Base-by-base conservation (phyloP, 2,113 vertebrate genomes). In the Cervus canadensis region DNA sequence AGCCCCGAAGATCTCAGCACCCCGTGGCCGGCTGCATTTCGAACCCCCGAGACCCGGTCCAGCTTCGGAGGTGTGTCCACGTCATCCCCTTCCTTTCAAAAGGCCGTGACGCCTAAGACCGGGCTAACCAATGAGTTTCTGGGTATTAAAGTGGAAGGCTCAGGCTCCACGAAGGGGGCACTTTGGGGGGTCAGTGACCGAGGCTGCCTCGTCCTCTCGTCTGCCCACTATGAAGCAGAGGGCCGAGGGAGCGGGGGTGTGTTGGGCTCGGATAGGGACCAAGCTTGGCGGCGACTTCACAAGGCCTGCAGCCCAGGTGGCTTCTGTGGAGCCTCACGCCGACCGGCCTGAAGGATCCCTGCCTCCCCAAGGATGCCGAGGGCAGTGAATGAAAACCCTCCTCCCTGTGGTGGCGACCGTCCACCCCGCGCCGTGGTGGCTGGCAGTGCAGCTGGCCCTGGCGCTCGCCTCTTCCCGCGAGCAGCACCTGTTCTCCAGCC, bases 301-400 rank as follows among this genome's bases (percentile, higher is more conserved):
- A 40, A 1, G 98, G 98, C 21, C 89, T 98, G 95, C 98, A 98
- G 97, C 98, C 98, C 86, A 98, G 98, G 98, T 98, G 98, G 95
- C 98, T 99, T 30, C 97, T 98, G 50, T 98, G 98, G 98, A 98
- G 98, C 97, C 97, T 99, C 30, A 79, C 95, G 28, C 98, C 98
- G 2, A 98, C 98, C 23, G 89, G 56, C 83, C 98, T 97, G 96
- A 98, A 99, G 98, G 86, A 71, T 43, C 98, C 98, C 25, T 98
- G 17, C 74, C 25, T 45, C 26, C 26, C 25, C 40, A 67, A 28
- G 98, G 33, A 89, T 97, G 23, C 98, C 96, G 12, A 97, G 89
- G 56, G 64, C 76, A 83, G 89, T 94, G 74, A 36, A 64, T 90
- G 59, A 87, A 94, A 97, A 17, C 15, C 5, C 98, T 71, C 98